These are phyloP conservation scores for Conistra vaccinii DNA, from an alignment of 2,888 invertebrate genomes.

Conservation along the genomic window DNA sequence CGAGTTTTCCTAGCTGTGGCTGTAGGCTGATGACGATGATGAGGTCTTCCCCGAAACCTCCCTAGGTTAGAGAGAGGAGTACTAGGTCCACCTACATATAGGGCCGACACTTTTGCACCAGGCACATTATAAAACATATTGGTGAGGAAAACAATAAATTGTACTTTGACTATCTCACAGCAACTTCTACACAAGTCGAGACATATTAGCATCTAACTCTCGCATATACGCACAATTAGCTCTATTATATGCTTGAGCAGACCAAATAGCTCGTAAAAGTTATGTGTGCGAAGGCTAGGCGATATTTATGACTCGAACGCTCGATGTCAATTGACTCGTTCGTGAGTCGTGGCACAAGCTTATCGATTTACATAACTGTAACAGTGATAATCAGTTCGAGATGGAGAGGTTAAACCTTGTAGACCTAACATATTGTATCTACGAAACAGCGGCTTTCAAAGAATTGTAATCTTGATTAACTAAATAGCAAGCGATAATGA, in stretches of 20 bases:
- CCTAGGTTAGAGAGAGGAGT: neutral
- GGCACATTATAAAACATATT: too few species aligned
- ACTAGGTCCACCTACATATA: neutral
- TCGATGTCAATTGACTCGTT: conserved; percentile 35
- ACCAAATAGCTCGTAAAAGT: conserved; percentile 63
- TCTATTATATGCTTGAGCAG: conserved; percentile 50
- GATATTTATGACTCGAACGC: conserved; percentile 42
- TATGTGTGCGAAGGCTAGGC: conserved; percentile 52
- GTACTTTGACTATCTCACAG: neutral
- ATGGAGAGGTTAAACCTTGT: neutral
- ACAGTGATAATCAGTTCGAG: neutral
- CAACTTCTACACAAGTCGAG: neutral
- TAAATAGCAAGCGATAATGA: too few species aligned
- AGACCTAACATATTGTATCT: neutral
- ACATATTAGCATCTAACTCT: conserved; percentile 5
- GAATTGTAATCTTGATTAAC: too few species aligned
- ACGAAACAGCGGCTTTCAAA: too few species aligned
- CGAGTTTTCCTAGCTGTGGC: neutral
- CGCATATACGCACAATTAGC: conserved; percentile 25
- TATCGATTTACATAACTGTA: conserved; percentile 39
- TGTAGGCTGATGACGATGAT: neutral
- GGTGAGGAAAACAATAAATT: neutral
- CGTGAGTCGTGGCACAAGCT: conserved; percentile 2
- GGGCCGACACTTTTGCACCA: neutral
- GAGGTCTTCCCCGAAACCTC: neutral